Conservation (phyloP, 2,113 vertebrate genomes). For the Channa maculata region DNA sequence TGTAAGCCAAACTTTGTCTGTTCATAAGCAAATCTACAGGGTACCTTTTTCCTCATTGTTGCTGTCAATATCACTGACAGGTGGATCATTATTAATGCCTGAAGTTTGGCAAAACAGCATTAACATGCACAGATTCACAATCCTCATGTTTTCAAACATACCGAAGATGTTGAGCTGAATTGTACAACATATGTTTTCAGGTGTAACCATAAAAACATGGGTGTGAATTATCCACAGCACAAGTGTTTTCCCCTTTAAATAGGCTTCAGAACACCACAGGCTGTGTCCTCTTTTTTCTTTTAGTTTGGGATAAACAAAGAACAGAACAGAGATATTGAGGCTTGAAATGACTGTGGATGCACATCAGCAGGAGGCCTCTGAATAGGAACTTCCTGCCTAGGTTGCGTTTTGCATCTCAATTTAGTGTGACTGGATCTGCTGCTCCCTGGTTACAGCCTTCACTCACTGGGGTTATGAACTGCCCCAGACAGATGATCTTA, state of each 20-base stretch:
- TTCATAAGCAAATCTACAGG: constrained; percentile 8
- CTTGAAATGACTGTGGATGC: constrained; percentile 67
- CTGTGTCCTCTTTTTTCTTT: constrained; percentile 45
- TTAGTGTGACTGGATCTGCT: constrained; percentile 62
- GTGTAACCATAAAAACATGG: background rate
- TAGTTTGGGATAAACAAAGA: constrained; percentile 65
- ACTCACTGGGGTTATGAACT: constrained; percentile 38
- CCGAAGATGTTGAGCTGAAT: background rate
- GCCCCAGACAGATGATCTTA: constrained; percentile 56
- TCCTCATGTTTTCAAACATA: background rate
- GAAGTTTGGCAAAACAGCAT: constrained; percentile 8
- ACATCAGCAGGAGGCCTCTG: constrained; percentile 69
- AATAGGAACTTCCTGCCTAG: constrained; percentile 81
- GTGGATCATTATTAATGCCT: constrained; percentile 19
- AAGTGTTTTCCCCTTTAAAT: constrained; percentile 34
- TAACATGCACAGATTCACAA: background rate
- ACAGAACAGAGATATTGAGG: constrained; percentile 67
- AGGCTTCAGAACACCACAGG: constrained; percentile 32
- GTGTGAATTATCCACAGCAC: constrained; percentile 6
- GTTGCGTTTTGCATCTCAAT: constrained; percentile 81
- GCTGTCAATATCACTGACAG: constrained; percentile 14
- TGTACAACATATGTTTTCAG: background rate
- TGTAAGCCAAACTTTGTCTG: background rate
- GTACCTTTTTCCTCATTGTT: constrained; percentile 16
- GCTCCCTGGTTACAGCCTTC: constrained; percentile 30